Evolutionary conservation across 35 echinoderm and acorn worm species (phyloP).

Genomic region (Stichopus chloronotus): DNA sequence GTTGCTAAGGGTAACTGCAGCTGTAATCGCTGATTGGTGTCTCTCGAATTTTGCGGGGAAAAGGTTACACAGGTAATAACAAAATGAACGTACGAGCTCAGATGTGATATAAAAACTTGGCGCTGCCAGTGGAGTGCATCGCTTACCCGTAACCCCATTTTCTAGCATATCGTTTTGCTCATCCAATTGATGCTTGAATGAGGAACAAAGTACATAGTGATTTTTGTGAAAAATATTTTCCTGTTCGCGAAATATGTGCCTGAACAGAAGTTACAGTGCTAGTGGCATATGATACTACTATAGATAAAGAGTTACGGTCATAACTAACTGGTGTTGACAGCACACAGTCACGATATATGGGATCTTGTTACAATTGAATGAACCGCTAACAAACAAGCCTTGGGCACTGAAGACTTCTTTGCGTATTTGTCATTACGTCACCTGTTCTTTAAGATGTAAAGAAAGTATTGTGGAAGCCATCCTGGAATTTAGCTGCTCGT

Average conservation of each 20-base stretch:
- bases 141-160: background rate
- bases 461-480: too few species aligned
- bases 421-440: too few species aligned
- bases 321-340: too few species aligned
- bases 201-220: background rate
- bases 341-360: too few species aligned
- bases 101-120: background rate
- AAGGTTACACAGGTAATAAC: slow-evolving; percentile 32
- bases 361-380: too few species aligned
- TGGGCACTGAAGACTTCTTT: too few species aligned
- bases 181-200: background rate
- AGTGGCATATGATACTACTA: too few species aligned
- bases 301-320: too few species aligned
- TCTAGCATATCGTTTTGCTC: background rate
- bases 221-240: background rate
- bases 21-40: slow-evolving; percentile 31
- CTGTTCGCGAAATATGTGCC: background rate
- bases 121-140: background rate
- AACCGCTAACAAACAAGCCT: too few species aligned
- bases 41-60: slow-evolving; percentile 9
- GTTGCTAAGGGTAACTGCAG: slow-evolving; percentile 38
- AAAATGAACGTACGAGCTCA: slow-evolving; percentile 13
- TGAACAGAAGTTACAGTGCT: background rate
- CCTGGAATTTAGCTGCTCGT: too few species aligned
- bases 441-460: too few species aligned